These are phyloP conservation scores for Leucophenga montana DNA, from an alignment of 2,888 invertebrate species.

Conservation along the genomic window DNA sequence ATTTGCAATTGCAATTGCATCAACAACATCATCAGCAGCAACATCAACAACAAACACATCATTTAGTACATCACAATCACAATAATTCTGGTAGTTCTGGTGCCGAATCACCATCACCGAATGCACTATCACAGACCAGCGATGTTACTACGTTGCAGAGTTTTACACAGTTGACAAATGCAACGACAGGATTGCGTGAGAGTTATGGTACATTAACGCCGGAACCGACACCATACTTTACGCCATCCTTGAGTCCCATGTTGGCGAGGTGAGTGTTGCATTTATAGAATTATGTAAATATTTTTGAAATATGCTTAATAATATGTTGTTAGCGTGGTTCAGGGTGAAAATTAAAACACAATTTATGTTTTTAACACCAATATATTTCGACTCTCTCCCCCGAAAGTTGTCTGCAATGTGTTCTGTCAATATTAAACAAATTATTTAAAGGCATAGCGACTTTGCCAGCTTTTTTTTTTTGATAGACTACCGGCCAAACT, in stretches of 20 bases:
- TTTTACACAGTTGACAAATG: slow-evolving; percentile 71
- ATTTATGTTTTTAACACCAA: too few species aligned
- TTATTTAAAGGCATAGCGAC: too few species aligned
- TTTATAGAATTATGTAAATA: slow-evolving; percentile 13
- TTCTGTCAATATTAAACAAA: too few species aligned
- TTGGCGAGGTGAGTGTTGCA: slow-evolving; percentile 66
- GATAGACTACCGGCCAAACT: too few species aligned
- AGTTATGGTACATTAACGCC: slow-evolving; percentile 67
- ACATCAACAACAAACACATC: slow-evolving; percentile 54
- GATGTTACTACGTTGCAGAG: slow-evolving; percentile 66
- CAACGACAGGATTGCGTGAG: slow-evolving; percentile 57
- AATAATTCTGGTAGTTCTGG: slow-evolving; percentile 70
- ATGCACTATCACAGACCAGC: slow-evolving; percentile 53
- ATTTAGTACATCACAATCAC: too few species aligned
- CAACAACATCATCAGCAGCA: slow-evolving; percentile 46
- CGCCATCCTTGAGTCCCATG: slow-evolving; percentile 64
- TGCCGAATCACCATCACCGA: slow-evolving; percentile 69
- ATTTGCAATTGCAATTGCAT: slow-evolving; percentile 46
- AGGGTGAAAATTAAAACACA: too few species aligned
- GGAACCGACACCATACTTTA: slow-evolving; percentile 63
- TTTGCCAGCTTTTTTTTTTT: too few species aligned
- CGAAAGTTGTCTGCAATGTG: too few species aligned
- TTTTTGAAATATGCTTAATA: background rate
- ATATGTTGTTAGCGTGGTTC: too few species aligned
- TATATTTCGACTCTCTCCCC: too few species aligned